These are phyloP conservation scores for Pantelozetes paolii DNA, from an alignment of 2,888 invertebrate genomes.

Conservation along the genomic window DNA sequence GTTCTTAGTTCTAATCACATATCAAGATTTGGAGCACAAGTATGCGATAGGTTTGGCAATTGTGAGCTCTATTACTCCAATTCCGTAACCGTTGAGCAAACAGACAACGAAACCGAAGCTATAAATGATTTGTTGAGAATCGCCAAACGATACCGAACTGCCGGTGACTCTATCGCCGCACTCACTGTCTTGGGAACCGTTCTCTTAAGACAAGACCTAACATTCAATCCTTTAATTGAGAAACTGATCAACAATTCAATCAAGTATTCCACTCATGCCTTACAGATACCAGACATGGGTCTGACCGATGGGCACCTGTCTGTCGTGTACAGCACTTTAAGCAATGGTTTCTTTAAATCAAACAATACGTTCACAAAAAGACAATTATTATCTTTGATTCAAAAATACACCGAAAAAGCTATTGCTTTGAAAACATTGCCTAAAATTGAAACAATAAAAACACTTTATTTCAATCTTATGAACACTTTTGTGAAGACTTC, in stretches of 20 bases:
- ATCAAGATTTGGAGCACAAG: constrained; percentile 44
- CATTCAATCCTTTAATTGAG: neutral
- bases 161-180: constrained; percentile 42
- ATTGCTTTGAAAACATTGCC: constrained; percentile 36
- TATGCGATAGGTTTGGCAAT: constrained; percentile 42
- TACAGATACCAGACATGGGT: constrained; percentile 29
- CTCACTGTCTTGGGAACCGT: constrained; percentile 18
- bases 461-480: constrained; percentile 37
- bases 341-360: constrained; percentile 22
- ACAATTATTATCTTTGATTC: constrained; percentile 37
- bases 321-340: constrained; percentile 31
- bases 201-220: constrained; percentile 19
- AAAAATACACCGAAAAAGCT: constrained; percentile 38
- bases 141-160: constrained; percentile 36
- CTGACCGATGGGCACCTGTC: constrained; percentile 41
- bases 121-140: constrained; percentile 37
- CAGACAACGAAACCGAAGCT: constrained; percentile 35
- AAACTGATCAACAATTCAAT: constrained; percentile 39
- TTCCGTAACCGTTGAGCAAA: constrained; percentile 26
- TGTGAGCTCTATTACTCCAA: constrained; percentile 38
- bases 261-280: constrained; percentile 35
- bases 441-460: constrained; percentile 37
- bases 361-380: constrained; percentile 11
- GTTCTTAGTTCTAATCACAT: constrained; percentile 29
- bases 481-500: constrained; percentile 27